A percentile compares a stretch with the other conserved stretches of the same genome.
Conservation (phyloP, 2,888 invertebrate species). For the Odontomyia ornata region DNA sequence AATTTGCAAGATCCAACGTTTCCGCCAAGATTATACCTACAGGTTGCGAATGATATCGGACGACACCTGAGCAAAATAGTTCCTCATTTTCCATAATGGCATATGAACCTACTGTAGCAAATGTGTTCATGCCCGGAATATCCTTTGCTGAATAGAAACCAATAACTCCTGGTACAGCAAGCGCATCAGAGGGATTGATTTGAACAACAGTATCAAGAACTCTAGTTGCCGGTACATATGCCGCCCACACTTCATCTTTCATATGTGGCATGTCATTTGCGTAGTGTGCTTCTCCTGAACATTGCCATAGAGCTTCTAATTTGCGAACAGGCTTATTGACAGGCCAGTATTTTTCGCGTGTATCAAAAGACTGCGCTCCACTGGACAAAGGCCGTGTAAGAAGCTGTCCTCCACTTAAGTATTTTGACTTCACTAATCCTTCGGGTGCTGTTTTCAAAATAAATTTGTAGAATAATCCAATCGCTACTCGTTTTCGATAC, state of each 20-base stretch:
- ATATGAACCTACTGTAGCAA: slow-evolving; percentile 57
- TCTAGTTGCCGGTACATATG: slow-evolving; percentile 71
- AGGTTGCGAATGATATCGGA: slow-evolving; percentile 57
- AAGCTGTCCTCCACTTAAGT: slow-evolving; percentile 69
- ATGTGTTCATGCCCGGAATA: slow-evolving; percentile 71
- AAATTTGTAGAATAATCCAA: slow-evolving; percentile 82
- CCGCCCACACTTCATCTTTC: slow-evolving; percentile 71
- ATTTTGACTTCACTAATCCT: slow-evolving; percentile 64
- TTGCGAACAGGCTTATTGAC: slow-evolving; percentile 80
- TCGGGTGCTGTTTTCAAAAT: slow-evolving; percentile 68
- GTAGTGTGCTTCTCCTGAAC: slow-evolving; percentile 80
- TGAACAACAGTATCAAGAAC: slow-evolving; percentile 68
- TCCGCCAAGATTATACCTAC: slow-evolving; percentile 75
- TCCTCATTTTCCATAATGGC: slow-evolving; percentile 53
- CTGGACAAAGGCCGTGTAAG: slow-evolving; percentile 72
- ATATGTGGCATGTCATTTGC: slow-evolving; percentile 76
- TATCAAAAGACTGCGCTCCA: slow-evolving; percentile 76
- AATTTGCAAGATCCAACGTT: slow-evolving; percentile 68
- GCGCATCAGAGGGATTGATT: slow-evolving; percentile 69
- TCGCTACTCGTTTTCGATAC: slow-evolving; percentile 76
- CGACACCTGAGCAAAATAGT: slow-evolving; percentile 53
- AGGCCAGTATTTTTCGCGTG: slow-evolving; percentile 75
- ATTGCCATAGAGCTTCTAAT: slow-evolving; percentile 74
- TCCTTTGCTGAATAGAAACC: slow-evolving; percentile 44
- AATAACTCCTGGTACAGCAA: slow-evolving; percentile 52